Evolutionary conservation across 64 coral and sea anemone species (phyloP), one percentile per base, ranked within the genome.

Genomic region (Pocillopora damicornis): DNA sequence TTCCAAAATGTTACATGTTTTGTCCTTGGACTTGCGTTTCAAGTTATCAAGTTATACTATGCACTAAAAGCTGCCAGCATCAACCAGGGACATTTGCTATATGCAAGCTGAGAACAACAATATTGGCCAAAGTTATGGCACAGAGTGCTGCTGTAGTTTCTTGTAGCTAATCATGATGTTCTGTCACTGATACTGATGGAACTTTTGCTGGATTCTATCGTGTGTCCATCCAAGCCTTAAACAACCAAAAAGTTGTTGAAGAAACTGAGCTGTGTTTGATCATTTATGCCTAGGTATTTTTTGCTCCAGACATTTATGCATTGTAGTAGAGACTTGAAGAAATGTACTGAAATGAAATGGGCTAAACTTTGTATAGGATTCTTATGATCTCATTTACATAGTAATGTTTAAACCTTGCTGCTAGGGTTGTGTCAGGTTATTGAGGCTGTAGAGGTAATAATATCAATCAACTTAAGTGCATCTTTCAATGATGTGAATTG

Each of bases 1-100:
- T 23, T 69, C 23, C 15, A 23, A 69, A 69, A 71, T 5, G 5
- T 71, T 11, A 71, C 67, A 25, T 71, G 67, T 23, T 11, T 71
- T 71, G 25, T 79, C 77, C 77, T 79, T 61, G 58, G 56, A 79
- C 38, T 79, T 79, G 56, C 26, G 13, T 60, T 34, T 13, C 60
- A 1, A 0, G 5, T 23, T 20, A n/a, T 26, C 5, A 17, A 68
- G 65, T n/a, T 68, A n/a, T 22, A 20, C 17, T 23, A 25, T 71
- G 20, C n/a, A 8, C 25, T 67, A 15, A 66, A 66, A 66, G 5
- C 10, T 78, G 51, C 45, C 11, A 1, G n/a, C 11, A 60, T 60
- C 34, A 0, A 60, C 77, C 77, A 79, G 60, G 77, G 77, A 79
- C 30, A 79, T 79, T 60, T 59, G 77, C 58, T 79, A 11, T 1